Base-by-base conservation (phyloP, 2,797 vertebrate species). In the Lagodon rhomboides region DNA sequence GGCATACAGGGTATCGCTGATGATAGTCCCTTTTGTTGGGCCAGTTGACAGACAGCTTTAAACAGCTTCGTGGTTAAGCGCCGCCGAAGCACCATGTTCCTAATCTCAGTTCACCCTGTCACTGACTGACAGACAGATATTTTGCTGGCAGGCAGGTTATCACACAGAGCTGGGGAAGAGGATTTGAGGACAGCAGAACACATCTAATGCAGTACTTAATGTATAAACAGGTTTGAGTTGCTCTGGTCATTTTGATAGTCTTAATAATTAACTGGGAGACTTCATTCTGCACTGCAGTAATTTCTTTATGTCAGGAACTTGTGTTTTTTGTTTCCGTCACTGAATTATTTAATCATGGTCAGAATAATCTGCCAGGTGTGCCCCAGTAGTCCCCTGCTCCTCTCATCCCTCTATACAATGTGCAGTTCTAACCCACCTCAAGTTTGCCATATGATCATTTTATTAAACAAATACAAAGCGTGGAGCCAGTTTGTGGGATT, bases 1-100 rank as follows among this genome's bases (percentile, higher is more conserved):
- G 60, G 68, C 63, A 10, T 30, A 50, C 55, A 17, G 1, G 1
- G 30, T 53, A 16, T 74, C 25, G 2, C 63, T 54, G 46, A 61
- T 72, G 38, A 69, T 56, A 50, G 46, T 56, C 67, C 18, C n/a
- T 10, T 30, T 54, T 53, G 62, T 60, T n/a, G 11, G 58, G 56
- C 46, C 34, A 22, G 67, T 71, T 67, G 56, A 65, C 53, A 27
- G 61, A 54, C 51, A 18, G 60, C 20, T 74, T 77, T 43, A 68
- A 77, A 74, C 56, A 34, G 62, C 83, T 44, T 12, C 18, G 65
- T 20, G 64, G 27, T 60, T 69, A 69, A 53, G 27, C 0, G 8
- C 69, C 79, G 82, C 55, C 76, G 74, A 49, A 50, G 53, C 20
- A 30, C 62, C 3, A 5, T 23, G 69, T 50, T 73, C 38, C 17